Conservation (phyloP, 1,140 invertebrate species). For the Coenobita brevimanus region DNA sequence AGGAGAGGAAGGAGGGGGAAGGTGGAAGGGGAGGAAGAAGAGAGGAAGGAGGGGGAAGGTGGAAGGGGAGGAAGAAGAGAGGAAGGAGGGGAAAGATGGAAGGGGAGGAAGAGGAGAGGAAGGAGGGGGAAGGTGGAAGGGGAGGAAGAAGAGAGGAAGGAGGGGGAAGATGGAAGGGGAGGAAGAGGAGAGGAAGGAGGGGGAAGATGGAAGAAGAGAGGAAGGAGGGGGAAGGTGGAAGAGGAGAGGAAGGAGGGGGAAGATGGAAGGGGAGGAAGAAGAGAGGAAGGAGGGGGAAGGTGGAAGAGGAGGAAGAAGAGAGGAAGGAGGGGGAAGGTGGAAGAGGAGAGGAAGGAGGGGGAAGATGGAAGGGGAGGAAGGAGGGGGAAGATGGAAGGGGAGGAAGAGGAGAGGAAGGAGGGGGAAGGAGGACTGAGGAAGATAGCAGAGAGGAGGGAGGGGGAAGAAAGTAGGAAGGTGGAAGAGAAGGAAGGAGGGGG, state of each 20-base stretch:
- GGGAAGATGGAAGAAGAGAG: too few species aligned
- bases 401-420: neutral
- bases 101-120: neutral
- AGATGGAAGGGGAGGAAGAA: slow-evolving; percentile 13
- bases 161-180: slow-evolving; percentile 15
- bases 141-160: slow-evolving; percentile 23
- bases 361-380: neutral
- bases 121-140: slow-evolving; percentile 20
- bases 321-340: neutral
- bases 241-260: too few species aligned
- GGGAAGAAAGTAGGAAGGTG: too few species aligned
- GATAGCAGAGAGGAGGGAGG: neutral
- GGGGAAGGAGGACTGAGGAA: neutral
- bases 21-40: neutral
- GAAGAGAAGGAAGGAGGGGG: too few species aligned
- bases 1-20: neutral
- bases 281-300: neutral
- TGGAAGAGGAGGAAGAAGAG: too few species aligned
- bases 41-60: neutral
- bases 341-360: too few species aligned
- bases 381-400: neutral
- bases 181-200: neutral
- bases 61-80: neutral
- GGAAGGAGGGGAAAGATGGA: too few species aligned
- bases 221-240: too few species aligned